Evolutionary conservation across 1,140 invertebrate genomes (phyloP).

Genomic region (Drosophila nannoptera): DNA sequence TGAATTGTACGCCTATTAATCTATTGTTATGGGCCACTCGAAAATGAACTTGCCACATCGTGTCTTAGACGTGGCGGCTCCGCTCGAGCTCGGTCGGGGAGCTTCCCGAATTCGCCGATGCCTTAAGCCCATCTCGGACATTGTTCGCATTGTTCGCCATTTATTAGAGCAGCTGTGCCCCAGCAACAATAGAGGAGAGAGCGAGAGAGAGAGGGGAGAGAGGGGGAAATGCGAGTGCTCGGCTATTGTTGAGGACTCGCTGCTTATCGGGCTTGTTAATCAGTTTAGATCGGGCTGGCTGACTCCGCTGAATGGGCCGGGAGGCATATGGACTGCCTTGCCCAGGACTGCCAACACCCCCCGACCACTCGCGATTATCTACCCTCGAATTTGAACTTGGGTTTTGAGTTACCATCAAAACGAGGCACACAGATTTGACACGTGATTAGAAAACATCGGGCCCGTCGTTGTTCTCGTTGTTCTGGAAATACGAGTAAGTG

Average conservation of each 20-base stretch:
- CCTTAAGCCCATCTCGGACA: slow-evolving; percentile 6
- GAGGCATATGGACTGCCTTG: too few relatives aligned
- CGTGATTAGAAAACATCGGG: slow-evolving; percentile 54
- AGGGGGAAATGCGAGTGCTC: slow-evolving; percentile 43
- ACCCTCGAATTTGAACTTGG: slow-evolving; percentile 39
- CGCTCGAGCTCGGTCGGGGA: slow-evolving; percentile 12
- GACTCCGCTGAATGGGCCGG: neutral
- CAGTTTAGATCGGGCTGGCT: slow-evolving; percentile 57
- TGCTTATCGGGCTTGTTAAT: slow-evolving; percentile 75
- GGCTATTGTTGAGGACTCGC: slow-evolving; percentile 49
- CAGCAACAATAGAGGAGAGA: slow-evolving; percentile 3
- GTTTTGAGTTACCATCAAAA: slow-evolving; percentile 71
- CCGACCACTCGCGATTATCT: neutral
- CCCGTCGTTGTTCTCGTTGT: neutral
- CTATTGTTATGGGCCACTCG: slow-evolving; percentile 58
- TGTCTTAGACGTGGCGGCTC: slow-evolving; percentile 42
- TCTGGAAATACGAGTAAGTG: too few relatives aligned
- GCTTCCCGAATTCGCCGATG: neutral
- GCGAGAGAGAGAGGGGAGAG: neutral
- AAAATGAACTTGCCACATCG: slow-evolving; percentile 72
- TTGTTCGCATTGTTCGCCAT: slow-evolving; percentile 26
- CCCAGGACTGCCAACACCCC: too few relatives aligned
- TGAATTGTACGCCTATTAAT: slow-evolving; percentile 51
- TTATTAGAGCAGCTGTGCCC: slow-evolving; percentile 45
- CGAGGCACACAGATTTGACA: slow-evolving; percentile 66